Evolutionary conservation across 2,113 vertebrate species (phyloP).

Genomic region (Synchiropus splendidus): DNA sequence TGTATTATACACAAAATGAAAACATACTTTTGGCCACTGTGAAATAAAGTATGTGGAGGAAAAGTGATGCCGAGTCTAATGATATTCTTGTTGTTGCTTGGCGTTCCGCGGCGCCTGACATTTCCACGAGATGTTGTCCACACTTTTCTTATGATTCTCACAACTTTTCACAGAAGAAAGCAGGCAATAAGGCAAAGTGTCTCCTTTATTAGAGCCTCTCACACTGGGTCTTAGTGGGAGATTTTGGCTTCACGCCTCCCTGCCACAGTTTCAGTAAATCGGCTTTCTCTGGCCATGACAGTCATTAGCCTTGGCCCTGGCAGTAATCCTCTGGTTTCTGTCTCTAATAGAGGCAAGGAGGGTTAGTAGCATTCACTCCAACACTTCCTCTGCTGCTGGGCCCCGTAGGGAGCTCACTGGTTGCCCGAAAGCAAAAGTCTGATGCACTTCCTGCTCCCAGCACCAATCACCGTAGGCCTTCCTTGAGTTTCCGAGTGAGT

Average conservation of each 20-base stretch:
- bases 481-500: constrained; percentile 6
- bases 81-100: not conserved
- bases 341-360: constrained; percentile 53
- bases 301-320: constrained; percentile 63
- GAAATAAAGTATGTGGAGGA: too few relatives aligned
- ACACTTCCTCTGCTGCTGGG: constrained; percentile 23
- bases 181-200: constrained; percentile 23
- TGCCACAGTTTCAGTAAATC: constrained; percentile 59
- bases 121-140: too few relatives aligned
- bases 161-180: constrained; percentile 29
- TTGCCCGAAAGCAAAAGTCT: constrained; percentile 15
- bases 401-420: constrained; percentile 21
- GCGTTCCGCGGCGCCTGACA: too few relatives aligned
- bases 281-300: constrained; percentile 63
- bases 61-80: too few relatives aligned
- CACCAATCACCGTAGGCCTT: constrained; percentile 3
- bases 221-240: constrained; percentile 55
- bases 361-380: constrained; percentile 36
- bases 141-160: constrained; percentile 11
- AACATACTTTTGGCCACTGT: too few relatives aligned
- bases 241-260: constrained; percentile 59
- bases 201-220: constrained; percentile 54
- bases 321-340: constrained; percentile 61
- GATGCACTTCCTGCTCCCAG: constrained; percentile 18
- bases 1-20: too few relatives aligned